Base-by-base conservation (phyloP, 2,888 invertebrate genomes). In the Cosmorhoe ocellata region DNA sequence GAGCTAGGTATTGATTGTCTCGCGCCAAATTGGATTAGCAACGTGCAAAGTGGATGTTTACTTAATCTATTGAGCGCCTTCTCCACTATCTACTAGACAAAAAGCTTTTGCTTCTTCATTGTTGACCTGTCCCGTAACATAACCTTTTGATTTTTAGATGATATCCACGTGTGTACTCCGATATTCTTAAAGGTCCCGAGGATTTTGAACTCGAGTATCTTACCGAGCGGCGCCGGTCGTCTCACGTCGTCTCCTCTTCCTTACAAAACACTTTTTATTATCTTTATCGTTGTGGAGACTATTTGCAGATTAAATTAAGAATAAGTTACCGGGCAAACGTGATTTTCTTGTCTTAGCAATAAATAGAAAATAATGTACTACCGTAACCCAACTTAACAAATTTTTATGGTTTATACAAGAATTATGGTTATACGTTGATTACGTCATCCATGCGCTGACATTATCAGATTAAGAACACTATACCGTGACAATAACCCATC, bases 241-340 rank as follows among this genome's bases (percentile, higher is more conserved):
- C 34, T 43, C 30, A 1, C 11, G 10, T 27, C 27, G 18, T 36
- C 43, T 26, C 28, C 39, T 22, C 34, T 44, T 53, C 48, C 36
- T 38, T 31, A 22, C 40, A 13, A 48, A 53, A 48, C 52, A 48
- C 27, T 48, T 53, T 47, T 43, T 40, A 48, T 40, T 48, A 44
- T 53, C 52, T 40, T 53, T 48, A 48, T 53, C 44, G 36, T 40
- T 13, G 27, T 10, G 27, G 40, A 8, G 37, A 22, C 38, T 36
- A 46, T 51, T 48, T 40, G 34, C 36, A 34, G 27, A 38, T 33
- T n/a, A 27, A 34, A 48, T 34, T 13, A 13, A 26, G 13, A 42
- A 39, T 37, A 43, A 37, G 6, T 7, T 33, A n/a, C n/a, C 33
- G 14, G 6, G 12, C 26, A 1, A 13, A 32, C 7, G 5, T 7